Evolutionary conservation across 2,113 vertebrate genomes (phyloP), one percentile per base, ranked within the genome.

Genomic region (Pseudopipra pipra): DNA sequence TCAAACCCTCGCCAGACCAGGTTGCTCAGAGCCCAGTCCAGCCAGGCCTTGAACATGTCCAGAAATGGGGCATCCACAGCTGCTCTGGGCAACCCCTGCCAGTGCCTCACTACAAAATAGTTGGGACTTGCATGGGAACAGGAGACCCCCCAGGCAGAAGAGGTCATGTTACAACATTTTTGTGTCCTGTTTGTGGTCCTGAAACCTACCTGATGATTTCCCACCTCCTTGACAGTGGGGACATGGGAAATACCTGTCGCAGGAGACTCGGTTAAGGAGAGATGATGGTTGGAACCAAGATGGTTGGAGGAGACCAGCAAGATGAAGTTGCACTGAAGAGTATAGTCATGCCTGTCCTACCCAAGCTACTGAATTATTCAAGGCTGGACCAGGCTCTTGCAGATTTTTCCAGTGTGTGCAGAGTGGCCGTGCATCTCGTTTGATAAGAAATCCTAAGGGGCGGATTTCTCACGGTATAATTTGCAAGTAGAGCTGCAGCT

Each of bases 361-460:
- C 25, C 51, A 79, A 89, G 77, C 56, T 85, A 43, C 55, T 97
- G 86, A 96, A 96, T 96, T 96, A 97, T 94, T 97, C 80, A 94
- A 85, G 19, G 46, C 67, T 66, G 85, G 59, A 67, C 74, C 83
- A 93, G 91, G 51, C 79, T 90, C 67, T 19, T 24, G 24, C 33
- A 0, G n/a, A 44, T 73, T 55, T 39, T 73, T 65, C 83, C 58
- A 30, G 74, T 0, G 1, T 0, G 55, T 18, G 11, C 39, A 81
- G 81, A 89, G 94, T 89, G 80, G 93, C 89, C n/a, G 46, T 89
- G 93, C 86, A 62, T 87, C 82, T 89, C 14, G 24, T 66, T 84
- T 95, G 93, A 94, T 94, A 86, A 73, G 92, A 96, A 96, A 84
- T 89, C 94, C 97, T 91, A 79, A 91, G 89, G 95, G 87, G 91